Percentiles rank a stretch among this genome's conserved stretches.
phyloP scores from a whole-genome alignment of 2,888 invertebrate genomes.

The Bellardia pandia region DNA sequence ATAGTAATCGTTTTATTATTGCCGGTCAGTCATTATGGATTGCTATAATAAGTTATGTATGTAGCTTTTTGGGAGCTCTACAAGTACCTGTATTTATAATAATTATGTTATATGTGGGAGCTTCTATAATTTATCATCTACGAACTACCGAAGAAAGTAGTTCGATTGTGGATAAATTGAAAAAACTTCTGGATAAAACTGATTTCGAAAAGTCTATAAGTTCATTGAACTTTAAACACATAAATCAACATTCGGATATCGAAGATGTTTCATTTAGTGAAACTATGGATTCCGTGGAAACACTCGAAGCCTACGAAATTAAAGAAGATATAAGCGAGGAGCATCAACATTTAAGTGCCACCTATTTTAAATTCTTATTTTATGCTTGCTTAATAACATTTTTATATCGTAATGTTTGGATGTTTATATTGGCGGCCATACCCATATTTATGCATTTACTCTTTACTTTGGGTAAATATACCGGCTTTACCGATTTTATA shows the following conservation, averaged over 20 bases:
- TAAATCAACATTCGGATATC: slow-evolving; percentile 76
- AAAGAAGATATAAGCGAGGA: slow-evolving; percentile 75
- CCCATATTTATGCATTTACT: slow-evolving; percentile 86
- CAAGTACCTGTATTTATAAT: slow-evolving; percentile 90
- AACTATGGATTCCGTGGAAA: slow-evolving; percentile 79
- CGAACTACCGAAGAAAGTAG: slow-evolving; percentile 80
- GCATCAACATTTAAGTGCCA: slow-evolving; percentile 86
- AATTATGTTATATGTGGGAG: slow-evolving; percentile 86
- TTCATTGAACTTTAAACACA: slow-evolving; percentile 81
- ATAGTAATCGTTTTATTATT: slow-evolving; percentile 87
- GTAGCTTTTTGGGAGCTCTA: slow-evolving; percentile 90
- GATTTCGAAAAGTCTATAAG: slow-evolving; percentile 80
- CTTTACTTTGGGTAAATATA: slow-evolving; percentile 78
- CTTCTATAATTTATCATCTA: slow-evolving; percentile 82
- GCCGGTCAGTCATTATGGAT: slow-evolving; percentile 91
- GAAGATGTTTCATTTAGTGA: slow-evolving; percentile 82
- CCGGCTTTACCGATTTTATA: slow-evolving; percentile 81
- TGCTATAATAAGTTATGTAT: slow-evolving; percentile 89
- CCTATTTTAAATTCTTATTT: slow-evolving; percentile 90
- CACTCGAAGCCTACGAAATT: slow-evolving; percentile 74
- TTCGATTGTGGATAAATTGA: slow-evolving; percentile 78
- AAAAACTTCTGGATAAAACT: slow-evolving; percentile 79
- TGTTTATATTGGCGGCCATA: slow-evolving; percentile 90
- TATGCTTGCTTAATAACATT: slow-evolving; percentile 93
- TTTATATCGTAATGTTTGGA: slow-evolving; percentile 94